Evolutionary conservation across 2,797 vertebrate genomes (phyloP).

Genomic region (Gila robusta): DNA sequence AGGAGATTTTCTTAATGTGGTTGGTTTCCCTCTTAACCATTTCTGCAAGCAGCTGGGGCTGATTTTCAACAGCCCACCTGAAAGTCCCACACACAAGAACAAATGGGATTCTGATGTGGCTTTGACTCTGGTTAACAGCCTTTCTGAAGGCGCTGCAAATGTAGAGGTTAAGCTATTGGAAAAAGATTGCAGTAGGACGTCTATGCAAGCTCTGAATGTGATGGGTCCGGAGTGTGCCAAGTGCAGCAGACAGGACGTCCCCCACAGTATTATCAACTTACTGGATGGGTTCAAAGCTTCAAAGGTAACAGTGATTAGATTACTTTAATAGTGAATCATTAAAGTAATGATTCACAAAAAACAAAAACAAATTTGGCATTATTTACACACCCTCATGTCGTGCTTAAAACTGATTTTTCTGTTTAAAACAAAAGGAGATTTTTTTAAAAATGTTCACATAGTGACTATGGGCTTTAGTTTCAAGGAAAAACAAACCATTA

Average conservation of each 20-base stretch:
- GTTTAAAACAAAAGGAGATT: not conserved
- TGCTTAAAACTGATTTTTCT: not conserved
- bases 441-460: not conserved
- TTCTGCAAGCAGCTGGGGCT: conserved; percentile 89
- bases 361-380: not conserved
- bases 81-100: conserved; percentile 65
- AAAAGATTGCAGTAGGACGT: conserved; percentile 50
- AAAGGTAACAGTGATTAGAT: conserved; percentile 79
- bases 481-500: not conserved
- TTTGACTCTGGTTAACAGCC: conserved; percentile 60
- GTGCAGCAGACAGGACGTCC: conserved; percentile 64
- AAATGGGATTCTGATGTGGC: conserved; percentile 55
- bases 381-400: not conserved
- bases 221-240: conserved; percentile 48
- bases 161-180: conserved; percentile 22
- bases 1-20: conserved; percentile 94
- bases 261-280: conserved; percentile 76
- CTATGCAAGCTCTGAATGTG: conserved; percentile 41
- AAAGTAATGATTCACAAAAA: not conserved
- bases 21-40: conserved; percentile 95
- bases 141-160: conserved; percentile 57
- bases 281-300: conserved; percentile 91
- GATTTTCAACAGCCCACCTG: conserved; percentile 74
- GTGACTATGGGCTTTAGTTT: not conserved
- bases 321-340: not conserved